Conservation (phyloP, 2,113 vertebrate species). For the Menidia beryllina region DNA sequence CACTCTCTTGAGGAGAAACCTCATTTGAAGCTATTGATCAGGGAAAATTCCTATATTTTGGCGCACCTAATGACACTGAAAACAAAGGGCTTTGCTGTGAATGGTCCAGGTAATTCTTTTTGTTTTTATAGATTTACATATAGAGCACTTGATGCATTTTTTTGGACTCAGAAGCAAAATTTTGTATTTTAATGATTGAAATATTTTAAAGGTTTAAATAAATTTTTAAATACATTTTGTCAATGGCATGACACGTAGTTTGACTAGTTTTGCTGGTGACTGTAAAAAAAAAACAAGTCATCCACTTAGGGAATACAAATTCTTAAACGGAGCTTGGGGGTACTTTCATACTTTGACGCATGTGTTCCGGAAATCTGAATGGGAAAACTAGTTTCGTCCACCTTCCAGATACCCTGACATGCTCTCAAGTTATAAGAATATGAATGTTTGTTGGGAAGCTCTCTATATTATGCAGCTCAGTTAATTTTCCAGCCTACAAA, state of each 20-base stretch:
- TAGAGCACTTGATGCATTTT: slow-evolving; percentile 14
- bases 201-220: neutral
- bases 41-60: slow-evolving; percentile 36
- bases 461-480: no score
- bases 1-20: slow-evolving; percentile 30
- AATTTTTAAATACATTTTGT: no score
- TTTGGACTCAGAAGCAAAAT: neutral
- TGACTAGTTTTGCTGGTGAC: neutral
- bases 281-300: neutral
- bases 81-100: slow-evolving; percentile 36
- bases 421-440: neutral
- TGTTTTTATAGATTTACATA: neutral
- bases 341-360: neutral
- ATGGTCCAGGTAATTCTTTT: slow-evolving; percentile 18
- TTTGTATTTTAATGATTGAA: neutral
- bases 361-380: neutral
- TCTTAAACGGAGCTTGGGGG: neutral
- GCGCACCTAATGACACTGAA: slow-evolving; percentile 54
- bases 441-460: no score
- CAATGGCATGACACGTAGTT: no score
- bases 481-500: no score
- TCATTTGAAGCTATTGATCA: slow-evolving; percentile 57
- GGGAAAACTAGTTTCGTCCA: neutral
- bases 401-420: neutral
- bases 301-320: neutral